Evolutionary conservation across 2,797 vertebrate species (phyloP).

Genomic region (Rallus crepitans): DNA sequence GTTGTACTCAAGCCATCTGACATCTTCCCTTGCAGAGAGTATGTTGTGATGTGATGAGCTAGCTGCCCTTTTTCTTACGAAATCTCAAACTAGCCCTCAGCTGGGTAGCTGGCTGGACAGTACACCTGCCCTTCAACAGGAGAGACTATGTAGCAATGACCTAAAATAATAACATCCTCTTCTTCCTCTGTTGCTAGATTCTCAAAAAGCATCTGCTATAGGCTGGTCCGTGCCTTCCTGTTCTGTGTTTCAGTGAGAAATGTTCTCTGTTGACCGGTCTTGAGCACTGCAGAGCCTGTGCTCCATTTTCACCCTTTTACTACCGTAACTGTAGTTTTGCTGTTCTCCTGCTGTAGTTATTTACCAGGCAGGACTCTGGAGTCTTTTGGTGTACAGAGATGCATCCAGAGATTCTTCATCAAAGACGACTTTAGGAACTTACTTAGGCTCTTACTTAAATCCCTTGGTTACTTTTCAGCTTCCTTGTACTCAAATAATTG

Average conservation of each 20-base stretch:
- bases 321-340: neutral
- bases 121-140: neutral
- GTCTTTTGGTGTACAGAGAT: neutral
- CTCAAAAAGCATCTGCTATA: neutral
- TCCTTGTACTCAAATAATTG: neutral
- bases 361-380: neutral
- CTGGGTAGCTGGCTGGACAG: neutral
- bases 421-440: neutral
- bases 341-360: neutral
- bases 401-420: neutral
- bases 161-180: neutral
- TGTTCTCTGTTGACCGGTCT: neutral
- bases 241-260: neutral
- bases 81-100: too few relatives aligned
- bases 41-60: accelerated
- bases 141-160: neutral
- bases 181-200: neutral
- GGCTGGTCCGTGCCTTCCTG: neutral
- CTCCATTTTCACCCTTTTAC: neutral
- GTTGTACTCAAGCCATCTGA: neutral
- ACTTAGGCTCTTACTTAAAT: neutral
- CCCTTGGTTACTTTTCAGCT: neutral
- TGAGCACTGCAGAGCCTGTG: neutral
- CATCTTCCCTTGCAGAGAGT: neutral
- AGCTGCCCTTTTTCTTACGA: neutral